These are phyloP conservation scores for Drosophila trapezifrons DNA, from an alignment of 1,140 invertebrate genomes.

Conservation along the genomic window DNA sequence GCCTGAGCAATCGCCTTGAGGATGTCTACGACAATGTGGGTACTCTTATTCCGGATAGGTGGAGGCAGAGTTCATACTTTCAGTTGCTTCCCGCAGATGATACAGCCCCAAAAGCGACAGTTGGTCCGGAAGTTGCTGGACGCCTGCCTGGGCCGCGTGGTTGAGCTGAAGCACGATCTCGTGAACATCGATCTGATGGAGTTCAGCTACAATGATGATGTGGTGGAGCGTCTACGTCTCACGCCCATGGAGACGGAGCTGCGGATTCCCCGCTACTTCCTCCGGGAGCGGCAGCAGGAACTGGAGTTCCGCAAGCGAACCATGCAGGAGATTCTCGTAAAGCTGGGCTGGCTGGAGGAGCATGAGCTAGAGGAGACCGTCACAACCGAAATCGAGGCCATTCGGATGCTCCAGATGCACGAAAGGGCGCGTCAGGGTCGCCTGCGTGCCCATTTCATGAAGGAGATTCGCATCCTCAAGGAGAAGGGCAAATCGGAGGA, in stretches of 20 bases:
- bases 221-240: constrained; percentile 86
- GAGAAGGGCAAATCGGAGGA: constrained; percentile 88
- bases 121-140: constrained; percentile 92
- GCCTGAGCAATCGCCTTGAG: constrained; percentile 90
- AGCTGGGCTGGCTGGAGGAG: constrained; percentile 88
- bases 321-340: constrained; percentile 88
- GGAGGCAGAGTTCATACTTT: background rate
- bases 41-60: background rate
- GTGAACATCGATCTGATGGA: constrained; percentile 94
- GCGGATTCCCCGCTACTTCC: constrained; percentile 88
- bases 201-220: constrained; percentile 93
- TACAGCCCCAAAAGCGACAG: constrained; percentile 96
- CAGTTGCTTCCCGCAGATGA: constrained; percentile 85
- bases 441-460: constrained; percentile 93
- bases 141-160: constrained; percentile 90
- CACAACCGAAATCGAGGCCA: constrained; percentile 92
- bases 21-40: constrained; percentile 92
- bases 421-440: constrained; percentile 95
- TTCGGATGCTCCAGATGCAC: constrained; percentile 93
- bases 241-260: constrained; percentile 89
- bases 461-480: constrained; percentile 92
- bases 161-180: constrained; percentile 93
- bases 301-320: constrained; percentile 86
- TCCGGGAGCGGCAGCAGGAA: constrained; percentile 87
- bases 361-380: constrained; percentile 86